Evolutionary conservation across 2,113 vertebrate genomes (phyloP).

Genomic region (Nanorana parkeri): DNA sequence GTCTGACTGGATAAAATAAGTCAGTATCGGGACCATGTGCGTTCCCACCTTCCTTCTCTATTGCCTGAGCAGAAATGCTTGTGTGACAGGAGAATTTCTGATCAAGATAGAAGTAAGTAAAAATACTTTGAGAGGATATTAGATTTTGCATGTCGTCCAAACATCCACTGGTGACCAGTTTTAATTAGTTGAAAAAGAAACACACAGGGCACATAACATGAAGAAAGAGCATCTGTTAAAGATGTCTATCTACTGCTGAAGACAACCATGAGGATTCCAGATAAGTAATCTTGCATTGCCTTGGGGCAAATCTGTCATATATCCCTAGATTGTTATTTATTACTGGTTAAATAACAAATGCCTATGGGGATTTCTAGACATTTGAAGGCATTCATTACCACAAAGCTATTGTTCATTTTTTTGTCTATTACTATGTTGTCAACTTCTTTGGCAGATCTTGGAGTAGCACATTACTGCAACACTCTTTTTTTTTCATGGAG

Average conservation of each 20-base stretch:
- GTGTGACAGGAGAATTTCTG: no score
- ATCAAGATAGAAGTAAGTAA: no score
- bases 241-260: slow-evolving; percentile 9
- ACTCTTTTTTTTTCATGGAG: no score
- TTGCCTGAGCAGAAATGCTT: no score
- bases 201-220: no score
- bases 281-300: slow-evolving; percentile 24
- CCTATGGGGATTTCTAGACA: slow-evolving; percentile 14
- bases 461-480: neutral
- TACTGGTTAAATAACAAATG: slow-evolving; percentile 24
- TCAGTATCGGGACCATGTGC: no score
- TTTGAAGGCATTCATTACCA: slow-evolving; percentile 23
- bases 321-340: slow-evolving; percentile 28
- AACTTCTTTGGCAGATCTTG: neutral
- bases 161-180: no score
- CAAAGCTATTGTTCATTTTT: neutral
- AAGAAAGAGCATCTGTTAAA: neutral
- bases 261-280: slow-evolving; percentile 8
- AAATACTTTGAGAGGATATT: no score
- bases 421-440: slow-evolving; percentile 10
- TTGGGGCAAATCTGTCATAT: slow-evolving; percentile 3
- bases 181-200: no score
- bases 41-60: no score
- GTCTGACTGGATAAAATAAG: no score
- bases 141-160: no score